A percentile compares a stretch with the other conserved stretches of the same genome.
Conservation (phyloP, 2,113 vertebrate genomes). For the Pogona vitticeps region DNA sequence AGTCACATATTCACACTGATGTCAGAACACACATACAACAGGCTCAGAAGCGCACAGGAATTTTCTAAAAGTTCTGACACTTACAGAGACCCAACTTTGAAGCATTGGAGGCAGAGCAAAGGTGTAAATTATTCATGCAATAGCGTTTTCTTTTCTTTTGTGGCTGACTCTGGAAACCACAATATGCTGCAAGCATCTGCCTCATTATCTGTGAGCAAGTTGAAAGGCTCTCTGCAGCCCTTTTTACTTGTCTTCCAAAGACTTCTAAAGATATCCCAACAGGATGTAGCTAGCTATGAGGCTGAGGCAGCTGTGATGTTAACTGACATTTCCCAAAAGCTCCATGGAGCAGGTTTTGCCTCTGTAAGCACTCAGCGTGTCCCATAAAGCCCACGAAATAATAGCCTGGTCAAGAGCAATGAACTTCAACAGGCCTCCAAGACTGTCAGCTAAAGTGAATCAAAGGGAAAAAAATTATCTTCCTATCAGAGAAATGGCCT, state of each 20-base stretch:
- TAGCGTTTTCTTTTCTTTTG: constrained; percentile 30
- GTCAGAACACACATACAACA: not conserved
- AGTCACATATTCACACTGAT: constrained; percentile 9
- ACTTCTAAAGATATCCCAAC: not conserved
- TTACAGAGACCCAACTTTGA: constrained; percentile 1
- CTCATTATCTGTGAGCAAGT: constrained; percentile 33
- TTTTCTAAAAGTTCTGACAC: not conserved
- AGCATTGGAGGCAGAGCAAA: not conserved
- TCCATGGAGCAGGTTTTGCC: not conserved
- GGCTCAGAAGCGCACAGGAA: not conserved
- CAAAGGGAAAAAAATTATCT: not conserved
- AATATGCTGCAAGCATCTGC: constrained; percentile 37
- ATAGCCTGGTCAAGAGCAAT: not conserved
- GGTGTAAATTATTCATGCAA: constrained; percentile 55
- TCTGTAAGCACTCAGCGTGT: not conserved
- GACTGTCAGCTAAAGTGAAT: not conserved
- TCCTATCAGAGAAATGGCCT: not conserved
- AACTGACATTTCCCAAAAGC: constrained; percentile 15
- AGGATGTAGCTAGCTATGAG: not conserved
- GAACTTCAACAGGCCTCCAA: not conserved
- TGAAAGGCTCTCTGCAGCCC: constrained; percentile 31
- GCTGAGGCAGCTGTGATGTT: not conserved
- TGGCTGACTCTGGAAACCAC: constrained; percentile 5
- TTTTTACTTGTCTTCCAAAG: constrained; percentile 43
- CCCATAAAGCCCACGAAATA: not conserved